Percentiles rank a stretch among this genome's conserved stretches.
phyloP scores from a whole-genome alignment of 2,113 vertebrate species.

The Indicator indicator region DNA sequence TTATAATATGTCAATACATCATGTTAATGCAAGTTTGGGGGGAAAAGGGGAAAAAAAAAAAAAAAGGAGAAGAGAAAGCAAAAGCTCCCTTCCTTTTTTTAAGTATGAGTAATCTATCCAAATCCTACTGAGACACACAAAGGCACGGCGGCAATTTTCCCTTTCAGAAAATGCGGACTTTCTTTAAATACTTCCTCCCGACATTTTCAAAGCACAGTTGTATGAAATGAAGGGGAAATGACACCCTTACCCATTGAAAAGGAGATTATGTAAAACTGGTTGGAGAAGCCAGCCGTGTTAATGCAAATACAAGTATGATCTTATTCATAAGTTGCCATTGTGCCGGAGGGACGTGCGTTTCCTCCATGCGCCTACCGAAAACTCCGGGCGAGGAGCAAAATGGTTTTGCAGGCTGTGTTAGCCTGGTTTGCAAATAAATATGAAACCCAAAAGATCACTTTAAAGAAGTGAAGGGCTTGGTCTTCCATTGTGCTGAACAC shows the following conservation, averaged over 20 bases:
- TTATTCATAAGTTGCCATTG: constrained; percentile 74
- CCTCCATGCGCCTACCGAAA: constrained; percentile 45
- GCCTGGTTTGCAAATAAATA: constrained; percentile 34
- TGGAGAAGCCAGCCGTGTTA: constrained; percentile 76
- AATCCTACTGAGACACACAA: constrained; percentile 81
- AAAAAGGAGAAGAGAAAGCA: constrained; percentile 66
- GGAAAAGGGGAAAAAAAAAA: too few relatives aligned
- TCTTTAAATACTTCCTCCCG: constrained; percentile 80
- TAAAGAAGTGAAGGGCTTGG: constrained; percentile 24
- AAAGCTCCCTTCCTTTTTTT: constrained; percentile 79
- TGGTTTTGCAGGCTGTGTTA: background rate
- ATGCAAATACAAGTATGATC: constrained; percentile 80
- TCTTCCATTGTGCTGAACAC: constrained; percentile 45
- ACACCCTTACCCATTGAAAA: constrained; percentile 80
- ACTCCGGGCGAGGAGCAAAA: background rate
- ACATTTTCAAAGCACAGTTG: constrained; percentile 75
- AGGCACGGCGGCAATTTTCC: constrained; percentile 76
- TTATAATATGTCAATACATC: constrained; percentile 78
- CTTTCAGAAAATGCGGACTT: constrained; percentile 82
- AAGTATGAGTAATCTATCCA: constrained; percentile 82
- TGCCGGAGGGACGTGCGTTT: constrained; percentile 33
- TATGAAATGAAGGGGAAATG: constrained; percentile 82
- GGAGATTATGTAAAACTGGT: constrained; percentile 81
- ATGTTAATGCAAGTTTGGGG: constrained; percentile 70
- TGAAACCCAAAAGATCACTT: constrained; percentile 35